Conservation (phyloP, 2,113 vertebrate species). For the Rostratula benghalensis region DNA sequence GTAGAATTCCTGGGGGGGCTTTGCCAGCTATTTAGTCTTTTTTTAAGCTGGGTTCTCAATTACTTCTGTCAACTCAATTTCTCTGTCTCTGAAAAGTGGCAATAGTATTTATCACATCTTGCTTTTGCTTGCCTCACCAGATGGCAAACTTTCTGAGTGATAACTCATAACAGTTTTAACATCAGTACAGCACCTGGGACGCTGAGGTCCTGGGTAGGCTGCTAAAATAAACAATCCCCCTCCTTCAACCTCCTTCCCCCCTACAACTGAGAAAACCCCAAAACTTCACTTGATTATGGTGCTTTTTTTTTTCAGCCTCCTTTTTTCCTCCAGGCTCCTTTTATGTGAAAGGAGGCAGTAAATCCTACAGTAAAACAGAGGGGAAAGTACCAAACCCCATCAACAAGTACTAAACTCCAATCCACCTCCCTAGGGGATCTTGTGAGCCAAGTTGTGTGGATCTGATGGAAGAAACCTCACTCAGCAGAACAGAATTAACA, state of each 20-base stretch:
- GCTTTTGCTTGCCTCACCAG: not conserved
- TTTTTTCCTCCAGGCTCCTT: not conserved
- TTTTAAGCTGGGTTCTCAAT: not conserved
- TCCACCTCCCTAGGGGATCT: not conserved
- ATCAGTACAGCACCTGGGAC: not conserved
- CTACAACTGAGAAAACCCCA: not conserved
- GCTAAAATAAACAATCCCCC: not conserved
- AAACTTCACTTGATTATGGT: rapidly evolving
- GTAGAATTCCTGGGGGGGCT: not conserved
- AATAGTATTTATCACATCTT: not conserved
- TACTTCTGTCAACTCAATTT: not conserved
- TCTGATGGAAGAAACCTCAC: not conserved
- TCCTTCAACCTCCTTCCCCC: not conserved
- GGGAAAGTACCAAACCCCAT: not conserved
- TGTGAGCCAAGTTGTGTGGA: rapidly evolving
- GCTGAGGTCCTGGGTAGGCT: not conserved
- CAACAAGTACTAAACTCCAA: not conserved
- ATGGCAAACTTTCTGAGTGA: not conserved
- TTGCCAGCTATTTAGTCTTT: not conserved
- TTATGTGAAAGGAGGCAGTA: not conserved
- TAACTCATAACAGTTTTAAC: not conserved
- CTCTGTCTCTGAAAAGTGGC: not conserved
- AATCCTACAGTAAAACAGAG: not conserved
- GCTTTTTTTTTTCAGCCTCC: not conserved
- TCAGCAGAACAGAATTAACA: not conserved